Base-by-base conservation (phyloP, 2,888 invertebrate genomes). In the Melipona beecheii region DNA sequence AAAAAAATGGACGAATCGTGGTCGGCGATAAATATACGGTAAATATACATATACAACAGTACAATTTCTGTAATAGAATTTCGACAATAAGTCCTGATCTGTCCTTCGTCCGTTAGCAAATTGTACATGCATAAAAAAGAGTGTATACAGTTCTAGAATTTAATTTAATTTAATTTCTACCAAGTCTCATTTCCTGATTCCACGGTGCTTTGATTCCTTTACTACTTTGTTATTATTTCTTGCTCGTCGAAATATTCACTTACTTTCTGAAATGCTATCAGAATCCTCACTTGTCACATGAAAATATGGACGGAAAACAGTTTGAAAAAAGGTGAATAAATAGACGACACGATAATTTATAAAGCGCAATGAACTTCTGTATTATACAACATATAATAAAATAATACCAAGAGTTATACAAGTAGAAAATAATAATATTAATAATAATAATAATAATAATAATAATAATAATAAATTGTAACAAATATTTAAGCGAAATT, bases 361-460 rank as follows among this genome's bases (percentile, higher is more conserved):
- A 86, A 87, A 89, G 86, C 87, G 86, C 89, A 89, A 81, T 83
- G 84, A 80, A 85, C 84, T 88, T 86, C 86, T 90, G 83, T 92
- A 92, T 92, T 90, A 87, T 92, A 92, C 91, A 92, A 90, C 86
- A 87, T 87, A 86, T 86, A 88, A 91, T 89, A 89, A 88, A 90
- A 90, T 88, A 89, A 90, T 85, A 89, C 84, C 87, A 89, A 89
- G 83, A 86, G 83, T 75, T 86, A 81, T 88, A 87, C 76, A 89
- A 72, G 84, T 89, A 89, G 83, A 89, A 87, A 89, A 89, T 86
- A 89, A 84, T 84, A 86, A 85, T 87, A 87, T 74, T 83, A 83
- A 80, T 86, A 87, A 82, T 86, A 82, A 52, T 85, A 88, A 77
- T 79, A 79, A 79, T 78, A 85, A 76, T 78, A 80, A 83, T n/a